Conservation (phyloP, 1,140 invertebrate species). For the Episyrphus balteatus region DNA sequence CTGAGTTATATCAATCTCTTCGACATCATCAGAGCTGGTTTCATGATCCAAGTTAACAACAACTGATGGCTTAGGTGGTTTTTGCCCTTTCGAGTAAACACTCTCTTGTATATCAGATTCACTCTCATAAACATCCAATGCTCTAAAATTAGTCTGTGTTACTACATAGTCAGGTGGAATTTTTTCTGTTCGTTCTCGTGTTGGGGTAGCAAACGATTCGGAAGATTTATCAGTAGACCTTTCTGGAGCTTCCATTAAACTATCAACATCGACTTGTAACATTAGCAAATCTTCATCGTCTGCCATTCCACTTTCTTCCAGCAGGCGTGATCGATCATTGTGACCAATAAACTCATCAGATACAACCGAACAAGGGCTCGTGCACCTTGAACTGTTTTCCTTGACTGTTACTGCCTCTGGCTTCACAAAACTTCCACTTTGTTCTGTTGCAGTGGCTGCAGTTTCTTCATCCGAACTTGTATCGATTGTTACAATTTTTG, state of each 20-base stretch:
- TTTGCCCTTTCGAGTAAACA: conserved; percentile 23
- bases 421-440: conserved; percentile 12
- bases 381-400: not conserved
- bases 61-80: conserved; percentile 12
- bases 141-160: conserved; percentile 24
- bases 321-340: conserved; percentile 20
- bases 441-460: conserved; percentile 13
- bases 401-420: not conserved
- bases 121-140: conserved; percentile 31
- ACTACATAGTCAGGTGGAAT: conserved; percentile 17
- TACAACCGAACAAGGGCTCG: conserved; percentile 24
- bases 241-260: not conserved
- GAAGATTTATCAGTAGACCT: not conserved
- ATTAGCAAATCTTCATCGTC: conserved; percentile 25
- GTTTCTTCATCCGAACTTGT: conserved; percentile 11
- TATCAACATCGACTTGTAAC: conserved; percentile 19
- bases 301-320: conserved; percentile 11
- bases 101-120: conserved; percentile 32
- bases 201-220: not conserved
- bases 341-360: conserved; percentile 33
- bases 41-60: conserved; percentile 12
- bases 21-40: conserved; percentile 14
- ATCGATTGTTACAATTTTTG: conserved; percentile 20
- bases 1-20: conserved; percentile 8
- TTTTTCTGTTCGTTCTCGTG: not conserved